These are phyloP conservation scores for Philotrypesis tridentata DNA, from an alignment of 1,140 invertebrate genomes.

Conservation along the genomic window DNA sequence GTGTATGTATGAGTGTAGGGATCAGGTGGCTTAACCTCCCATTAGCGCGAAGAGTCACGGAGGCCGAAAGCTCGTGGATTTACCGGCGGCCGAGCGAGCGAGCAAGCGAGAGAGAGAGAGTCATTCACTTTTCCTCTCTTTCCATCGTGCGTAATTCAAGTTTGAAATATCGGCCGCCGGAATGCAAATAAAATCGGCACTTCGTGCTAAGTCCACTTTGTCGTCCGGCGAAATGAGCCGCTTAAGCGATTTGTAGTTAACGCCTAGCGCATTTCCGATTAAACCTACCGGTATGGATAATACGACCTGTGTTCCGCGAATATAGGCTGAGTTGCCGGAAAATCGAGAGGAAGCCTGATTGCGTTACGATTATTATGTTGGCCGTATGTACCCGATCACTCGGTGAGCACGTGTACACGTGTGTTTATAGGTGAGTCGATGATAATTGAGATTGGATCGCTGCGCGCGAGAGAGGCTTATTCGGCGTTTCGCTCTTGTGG, in stretches of 20 bases:
- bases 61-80: constrained; percentile 53
- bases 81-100: constrained; percentile 44
- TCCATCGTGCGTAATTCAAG: constrained; percentile 18
- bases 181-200: constrained; percentile 32
- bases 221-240: constrained; percentile 8
- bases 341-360: constrained; percentile 36
- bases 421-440: not conserved
- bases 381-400: no score
- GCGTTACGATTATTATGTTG: constrained; percentile 35
- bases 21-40: constrained; percentile 71
- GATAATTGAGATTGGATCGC: not conserved
- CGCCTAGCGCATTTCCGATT: constrained; percentile 28
- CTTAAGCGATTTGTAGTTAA: constrained; percentile 21
- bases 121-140: constrained; percentile 11
- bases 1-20: constrained; percentile 24
- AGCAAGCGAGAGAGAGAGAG: no score
- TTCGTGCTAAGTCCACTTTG: constrained; percentile 23
- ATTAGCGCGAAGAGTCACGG: constrained; percentile 61
- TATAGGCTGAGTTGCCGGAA: not conserved
- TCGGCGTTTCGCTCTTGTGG: not conserved
- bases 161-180: constrained; percentile 8
- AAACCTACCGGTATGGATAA: constrained; percentile 55
- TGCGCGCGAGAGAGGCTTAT: not conserved
- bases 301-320: not conserved
- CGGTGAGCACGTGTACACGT: not conserved